These are phyloP conservation scores for Salpingus planirostris DNA, from an alignment of 2,888 invertebrate species.

Conservation along the genomic window DNA sequence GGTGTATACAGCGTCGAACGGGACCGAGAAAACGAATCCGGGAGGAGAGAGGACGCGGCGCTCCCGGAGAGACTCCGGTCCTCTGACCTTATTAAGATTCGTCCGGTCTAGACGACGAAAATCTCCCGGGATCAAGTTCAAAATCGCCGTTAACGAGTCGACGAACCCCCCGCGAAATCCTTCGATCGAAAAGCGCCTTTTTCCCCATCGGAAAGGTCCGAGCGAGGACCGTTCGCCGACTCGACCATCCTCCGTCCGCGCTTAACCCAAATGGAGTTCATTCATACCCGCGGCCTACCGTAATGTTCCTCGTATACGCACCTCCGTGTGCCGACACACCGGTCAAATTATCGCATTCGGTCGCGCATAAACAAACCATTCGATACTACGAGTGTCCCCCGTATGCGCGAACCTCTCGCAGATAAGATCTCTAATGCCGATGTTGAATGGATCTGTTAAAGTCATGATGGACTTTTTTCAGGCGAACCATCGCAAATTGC, in stretches of 20 bases:
- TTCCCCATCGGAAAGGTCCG: too few relatives aligned
- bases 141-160: slow-evolving; percentile 6
- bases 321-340: slow-evolving; percentile 12
- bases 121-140: slow-evolving; percentile 4
- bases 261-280: slow-evolving; percentile 24
- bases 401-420: too few relatives aligned
- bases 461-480: neutral
- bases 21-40: slow-evolving; percentile 13
- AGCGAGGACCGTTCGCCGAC: too few relatives aligned
- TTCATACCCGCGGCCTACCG: slow-evolving; percentile 20
- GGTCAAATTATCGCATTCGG: slow-evolving; percentile 13
- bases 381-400: too few relatives aligned
- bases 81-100: slow-evolving; percentile 10
- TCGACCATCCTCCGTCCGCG: slow-evolving; percentile 14
- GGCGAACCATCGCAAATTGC: too few relatives aligned
- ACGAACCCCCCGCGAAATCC: slow-evolving; percentile 1
- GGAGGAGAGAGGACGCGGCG: too few relatives aligned
- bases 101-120: slow-evolving; percentile 4
- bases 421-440: too few relatives aligned
- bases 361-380: slow-evolving; percentile 14
- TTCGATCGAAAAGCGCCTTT: neutral
- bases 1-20: slow-evolving; percentile 8
- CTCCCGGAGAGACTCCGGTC: slow-evolving; percentile 21
- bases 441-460: too few relatives aligned
- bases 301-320: slow-evolving; percentile 16